phyloP scores from a whole-genome alignment of 1,140 invertebrate genomes.

The Trissolcus basalis region DNA sequence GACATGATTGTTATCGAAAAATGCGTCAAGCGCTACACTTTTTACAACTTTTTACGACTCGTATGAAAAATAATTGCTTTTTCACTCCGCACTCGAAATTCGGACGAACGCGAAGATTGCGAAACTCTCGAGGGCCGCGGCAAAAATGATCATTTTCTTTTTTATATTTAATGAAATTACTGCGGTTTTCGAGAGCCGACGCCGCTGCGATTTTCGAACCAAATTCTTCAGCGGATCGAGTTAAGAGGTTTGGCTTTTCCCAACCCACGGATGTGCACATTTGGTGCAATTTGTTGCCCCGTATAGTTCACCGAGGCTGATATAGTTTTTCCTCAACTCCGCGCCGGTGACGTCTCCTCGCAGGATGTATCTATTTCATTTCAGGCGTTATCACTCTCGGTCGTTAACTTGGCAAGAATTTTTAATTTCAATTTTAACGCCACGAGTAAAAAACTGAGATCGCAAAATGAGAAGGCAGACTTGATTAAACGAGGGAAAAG shows the following conservation, averaged over 20 bases:
- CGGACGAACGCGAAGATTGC: conserved; percentile 12
- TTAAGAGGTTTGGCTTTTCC: not conserved
- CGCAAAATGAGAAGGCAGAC: conserved; percentile 45
- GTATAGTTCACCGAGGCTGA: conserved; percentile 52
- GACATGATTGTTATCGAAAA: conserved; percentile 58
- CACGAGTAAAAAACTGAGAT: conserved; percentile 40
- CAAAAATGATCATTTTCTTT: conserved; percentile 13
- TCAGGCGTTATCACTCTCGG: conserved; percentile 61
- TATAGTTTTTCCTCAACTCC: conserved; percentile 65
- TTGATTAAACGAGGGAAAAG: too few relatives aligned
- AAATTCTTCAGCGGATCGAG: conserved; percentile 9
- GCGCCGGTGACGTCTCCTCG: conserved; percentile 50
- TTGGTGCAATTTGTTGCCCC: conserved; percentile 36
- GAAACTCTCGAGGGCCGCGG: not conserved
- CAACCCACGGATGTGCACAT: conserved; percentile 42
- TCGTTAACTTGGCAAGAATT: conserved; percentile 66
- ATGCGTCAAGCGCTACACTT: conserved; percentile 42
- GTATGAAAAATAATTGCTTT: conserved; percentile 47
- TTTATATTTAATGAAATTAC: conserved; percentile 28
- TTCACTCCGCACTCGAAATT: conserved; percentile 5
- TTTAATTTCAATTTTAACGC: conserved; percentile 68
- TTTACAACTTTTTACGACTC: conserved; percentile 46
- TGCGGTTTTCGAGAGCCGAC: not conserved
- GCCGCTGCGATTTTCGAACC: conserved; percentile 5
- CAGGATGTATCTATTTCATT: conserved; percentile 60